Evolutionary conservation across 2,797 vertebrate species (phyloP).

Genomic region (Pelobates cultripes): DNA sequence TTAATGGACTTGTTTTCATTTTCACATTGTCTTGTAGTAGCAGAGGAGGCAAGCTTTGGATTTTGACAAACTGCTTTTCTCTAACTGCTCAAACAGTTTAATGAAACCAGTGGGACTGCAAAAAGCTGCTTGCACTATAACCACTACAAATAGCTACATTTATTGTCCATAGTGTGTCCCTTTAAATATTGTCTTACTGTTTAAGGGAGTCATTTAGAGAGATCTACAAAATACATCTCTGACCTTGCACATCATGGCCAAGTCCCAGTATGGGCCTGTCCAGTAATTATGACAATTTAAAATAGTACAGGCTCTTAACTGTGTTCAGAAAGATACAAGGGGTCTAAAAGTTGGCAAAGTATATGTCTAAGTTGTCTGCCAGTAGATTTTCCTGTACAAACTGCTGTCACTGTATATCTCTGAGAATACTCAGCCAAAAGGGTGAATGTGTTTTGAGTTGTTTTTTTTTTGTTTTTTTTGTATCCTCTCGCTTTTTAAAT

Average conservation of each 20-base stretch:
- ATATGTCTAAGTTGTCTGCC: not conserved
- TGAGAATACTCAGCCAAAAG: conserved; percentile 4
- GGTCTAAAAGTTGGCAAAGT: not conserved
- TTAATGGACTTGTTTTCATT: too few relatives aligned
- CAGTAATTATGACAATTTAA: conserved; percentile 1
- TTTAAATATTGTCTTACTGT: too few relatives aligned
- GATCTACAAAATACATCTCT: not conserved
- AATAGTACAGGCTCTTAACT: not conserved
- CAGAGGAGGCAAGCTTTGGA: too few relatives aligned
- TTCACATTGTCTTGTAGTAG: too few relatives aligned
- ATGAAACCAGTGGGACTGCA: too few relatives aligned
- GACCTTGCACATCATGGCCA: not conserved
- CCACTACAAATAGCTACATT: too few relatives aligned
- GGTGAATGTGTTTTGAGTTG: not conserved
- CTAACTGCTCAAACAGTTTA: too few relatives aligned
- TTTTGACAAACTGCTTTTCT: too few relatives aligned
- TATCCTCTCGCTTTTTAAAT: not conserved
- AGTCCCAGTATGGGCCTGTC: not conserved
- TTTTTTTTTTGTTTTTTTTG: not conserved
- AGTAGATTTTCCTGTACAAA: conserved; percentile 5
- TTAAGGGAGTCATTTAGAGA: not conserved
- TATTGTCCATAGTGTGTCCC: too few relatives aligned
- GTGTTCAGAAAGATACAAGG: not conserved
- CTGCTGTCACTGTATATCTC: conserved; percentile 4
- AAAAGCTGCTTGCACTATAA: too few relatives aligned